Base-by-base conservation (phyloP, 2,888 invertebrate genomes). In the Rhopalosiphum nymphaeae region DNA sequence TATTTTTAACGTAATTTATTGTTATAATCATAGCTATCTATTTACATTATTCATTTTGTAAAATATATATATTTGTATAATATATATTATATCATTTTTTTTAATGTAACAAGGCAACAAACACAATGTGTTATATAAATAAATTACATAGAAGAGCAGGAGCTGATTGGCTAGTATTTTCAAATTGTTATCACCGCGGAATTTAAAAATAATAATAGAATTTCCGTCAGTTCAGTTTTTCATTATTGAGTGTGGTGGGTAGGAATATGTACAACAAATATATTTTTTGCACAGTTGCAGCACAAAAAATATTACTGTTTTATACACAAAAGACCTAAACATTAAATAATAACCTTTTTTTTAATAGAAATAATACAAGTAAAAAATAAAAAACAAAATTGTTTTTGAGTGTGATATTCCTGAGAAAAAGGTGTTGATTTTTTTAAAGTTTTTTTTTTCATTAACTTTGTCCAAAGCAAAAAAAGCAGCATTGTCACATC, bases 101-200 rank as follows among this genome's bases (percentile, higher is more conserved):
- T 93, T 94, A 91, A 94, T 94, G 90, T 94, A 94, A 94, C 94
- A 94, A 94, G 94, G 94, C 94, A 94, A 94, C 94, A 94, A 91
- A 94, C 91, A 94, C 91, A 67, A 87, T 53, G 94, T 94, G 86
- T 94, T 67, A 94, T 94, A 90, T 94, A 94, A 94, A 94, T 90
- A 49, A 94, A 94, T 91, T 94, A 94, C 94, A 94, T 85, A 94
- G 36, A 91, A 94, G 90, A 94, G 85, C 78, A 89, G 67, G 25
- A 89, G 89, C 85, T 49, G 94, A 91, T 91, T 90, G 61, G 84
- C 90, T 94, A 94, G 78, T 85, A 84, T 61, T 89, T 85, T 85
- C n/a, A 29, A 91, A 86, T 94, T 91, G 57, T 93, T 85, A 94
- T 94, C 7, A 67, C 86, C 61, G 49, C 44, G 13, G 53, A 84